Conservation (phyloP, 2,888 invertebrate species). For the Scaptomyza caliginosa region DNA sequence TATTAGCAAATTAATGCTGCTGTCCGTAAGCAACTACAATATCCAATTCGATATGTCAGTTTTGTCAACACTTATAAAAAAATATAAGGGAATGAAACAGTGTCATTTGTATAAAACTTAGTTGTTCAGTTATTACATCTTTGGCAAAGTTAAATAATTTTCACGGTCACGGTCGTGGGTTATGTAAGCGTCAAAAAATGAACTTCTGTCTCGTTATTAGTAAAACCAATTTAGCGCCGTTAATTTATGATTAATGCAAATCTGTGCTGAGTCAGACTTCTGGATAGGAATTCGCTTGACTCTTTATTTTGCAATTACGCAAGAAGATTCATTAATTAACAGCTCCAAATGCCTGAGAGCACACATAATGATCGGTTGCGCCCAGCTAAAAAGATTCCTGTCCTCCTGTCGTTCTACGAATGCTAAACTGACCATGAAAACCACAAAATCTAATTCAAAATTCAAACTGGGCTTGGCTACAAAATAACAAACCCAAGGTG, state of each 20-base stretch:
- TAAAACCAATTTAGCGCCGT: slow-evolving; percentile 59
- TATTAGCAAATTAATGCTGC: too few species aligned
- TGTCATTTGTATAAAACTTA: not conserved
- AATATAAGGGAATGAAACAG: slow-evolving; percentile 18
- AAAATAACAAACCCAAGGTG: slow-evolving; percentile 49
- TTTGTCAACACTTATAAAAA: too few species aligned
- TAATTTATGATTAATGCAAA: slow-evolving; percentile 31
- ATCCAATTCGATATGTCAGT: too few species aligned
- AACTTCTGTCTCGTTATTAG: slow-evolving; percentile 47
- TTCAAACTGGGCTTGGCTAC: slow-evolving; percentile 19
- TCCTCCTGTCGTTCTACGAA: slow-evolving; percentile 68
- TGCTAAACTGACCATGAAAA: slow-evolving; percentile 76
- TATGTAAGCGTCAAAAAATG: slow-evolving; percentile 60
- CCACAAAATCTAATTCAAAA: slow-evolving; percentile 29
- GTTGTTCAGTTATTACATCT: slow-evolving; percentile 5
- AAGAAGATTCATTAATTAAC: slow-evolving; percentile 53
- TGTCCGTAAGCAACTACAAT: too few species aligned
- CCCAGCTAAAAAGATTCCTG: slow-evolving; percentile 35
- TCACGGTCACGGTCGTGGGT: slow-evolving; percentile 76
- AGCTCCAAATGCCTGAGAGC: slow-evolving; percentile 14
- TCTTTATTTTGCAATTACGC: slow-evolving; percentile 51
- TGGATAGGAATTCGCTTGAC: slow-evolving; percentile 55
- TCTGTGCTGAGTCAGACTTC: slow-evolving; percentile 14
- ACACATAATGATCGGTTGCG: slow-evolving; percentile 55
- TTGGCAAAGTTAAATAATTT: slow-evolving; percentile 50